These are phyloP conservation scores for Anagrus nilaparvatae DNA, from an alignment of 1,140 invertebrate genomes.

Conservation along the genomic window DNA sequence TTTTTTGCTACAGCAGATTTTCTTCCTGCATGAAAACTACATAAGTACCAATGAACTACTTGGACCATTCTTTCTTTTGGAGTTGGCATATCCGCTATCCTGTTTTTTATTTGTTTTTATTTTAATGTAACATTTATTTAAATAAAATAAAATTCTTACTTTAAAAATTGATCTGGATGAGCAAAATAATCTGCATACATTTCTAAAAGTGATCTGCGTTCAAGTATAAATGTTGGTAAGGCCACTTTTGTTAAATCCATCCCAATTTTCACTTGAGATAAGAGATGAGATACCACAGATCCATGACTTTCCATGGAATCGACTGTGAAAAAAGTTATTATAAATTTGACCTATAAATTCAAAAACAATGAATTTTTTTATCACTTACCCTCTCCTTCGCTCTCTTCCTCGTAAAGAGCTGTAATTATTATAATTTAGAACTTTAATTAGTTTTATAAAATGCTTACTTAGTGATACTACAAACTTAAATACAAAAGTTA, in stretches of 20 bases:
- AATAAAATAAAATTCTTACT: slow-evolving; percentile 48
- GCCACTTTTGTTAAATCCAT: slow-evolving; percentile 98
- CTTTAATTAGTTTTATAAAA: too few species aligned
- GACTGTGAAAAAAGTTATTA: slow-evolving; percentile 30
- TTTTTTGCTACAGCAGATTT: slow-evolving; percentile 93
- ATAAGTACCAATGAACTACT: slow-evolving; percentile 89
- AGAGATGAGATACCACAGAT: slow-evolving; percentile 84
- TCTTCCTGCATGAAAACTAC: slow-evolving; percentile 92
- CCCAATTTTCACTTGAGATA: slow-evolving; percentile 94
- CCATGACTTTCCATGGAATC: slow-evolving; percentile 86
- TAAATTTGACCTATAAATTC: slow-evolving; percentile 1
- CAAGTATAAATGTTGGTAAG: slow-evolving; percentile 92
- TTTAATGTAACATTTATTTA: slow-evolving; percentile 4
- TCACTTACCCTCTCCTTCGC: slow-evolving; percentile 65
- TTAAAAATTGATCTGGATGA: slow-evolving; percentile 91
- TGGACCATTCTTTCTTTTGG: slow-evolving; percentile 87
- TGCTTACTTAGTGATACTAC: too few species aligned
- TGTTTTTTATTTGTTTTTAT: slow-evolving; percentile 32
- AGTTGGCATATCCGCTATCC: slow-evolving; percentile 71
- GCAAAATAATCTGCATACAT: slow-evolving; percentile 99
- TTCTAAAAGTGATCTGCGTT: slow-evolving; percentile 87
- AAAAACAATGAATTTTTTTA: slow-evolving; percentile 2
- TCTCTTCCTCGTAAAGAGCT: slow-evolving; percentile 82
- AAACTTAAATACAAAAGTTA: not conserved
- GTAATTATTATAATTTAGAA: too few species aligned